Evolutionary conservation across 2,113 vertebrate genomes (phyloP), one percentile per base, ranked within the genome.

Genomic region (Oryctolagus cuniculus): DNA sequence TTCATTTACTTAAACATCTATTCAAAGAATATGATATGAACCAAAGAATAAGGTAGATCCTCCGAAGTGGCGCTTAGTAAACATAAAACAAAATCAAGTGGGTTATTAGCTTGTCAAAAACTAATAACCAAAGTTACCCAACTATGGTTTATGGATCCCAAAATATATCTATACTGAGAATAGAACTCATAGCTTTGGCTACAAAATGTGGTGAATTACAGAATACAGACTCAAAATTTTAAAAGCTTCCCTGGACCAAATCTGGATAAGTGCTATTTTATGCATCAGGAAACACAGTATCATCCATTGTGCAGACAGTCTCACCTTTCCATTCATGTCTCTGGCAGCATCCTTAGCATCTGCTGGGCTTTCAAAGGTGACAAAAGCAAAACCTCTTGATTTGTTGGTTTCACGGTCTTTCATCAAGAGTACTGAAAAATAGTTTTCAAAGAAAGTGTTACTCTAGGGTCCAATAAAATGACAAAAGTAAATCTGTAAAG

Each of bases 331-430:
- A 95, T 99, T 99, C 99, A 99, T 99, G 97, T 99, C 99, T 58
- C 99, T 99, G 6, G 99, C 99, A 87, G 99, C 99, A 98, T 99
- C 99, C 96, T 99, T 99, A 10, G 99, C 99, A 96, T 99, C 99
- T 67, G 98, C 98, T 36, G 99, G 99, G 97, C 98, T 99, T 97
- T 99, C 99, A 92, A 99, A 99, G 0, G 99, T 99, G 93, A 99
- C 99, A 97, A 99, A 99, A 0, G 99, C 99, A 97, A 99, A 99
- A 31, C 99, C 99, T 97, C 99, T 99, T 6, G 99, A 99, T 90
- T 99, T 99, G 97, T 99, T 99, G 9, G 99, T 99, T 98, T 99
- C 99, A 22, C 99, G 99, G 86, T 99, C 99, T 97, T 99, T 99
- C 99, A 99, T 99, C 96, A 99, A 98, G 31, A 99, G 98, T 85